Percentiles rank a stretch among this genome's conserved stretches.
phyloP scores from a whole-genome alignment of 2,797 vertebrate species.

The Nyctalus aviator region DNA sequence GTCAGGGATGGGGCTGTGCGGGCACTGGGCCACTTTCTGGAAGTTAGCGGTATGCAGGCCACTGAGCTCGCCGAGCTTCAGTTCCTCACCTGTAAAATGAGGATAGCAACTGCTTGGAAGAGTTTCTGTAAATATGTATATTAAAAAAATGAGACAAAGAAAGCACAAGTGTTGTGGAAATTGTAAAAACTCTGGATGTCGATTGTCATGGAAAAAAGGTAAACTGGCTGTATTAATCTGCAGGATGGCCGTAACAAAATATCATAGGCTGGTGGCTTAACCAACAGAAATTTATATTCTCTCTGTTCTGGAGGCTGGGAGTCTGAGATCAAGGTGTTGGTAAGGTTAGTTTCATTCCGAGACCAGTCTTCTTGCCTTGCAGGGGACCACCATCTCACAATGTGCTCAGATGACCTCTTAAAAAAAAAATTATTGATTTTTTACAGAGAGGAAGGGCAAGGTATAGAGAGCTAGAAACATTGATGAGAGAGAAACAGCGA shows the following conservation, averaged over 20 bases:
- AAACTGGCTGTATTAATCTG: not conserved
- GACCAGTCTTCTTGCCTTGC: not conserved
- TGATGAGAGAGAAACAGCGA: not conserved
- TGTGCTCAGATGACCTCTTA: not conserved
- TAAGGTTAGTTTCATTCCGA: not conserved
- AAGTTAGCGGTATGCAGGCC: not conserved
- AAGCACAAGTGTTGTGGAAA: not conserved
- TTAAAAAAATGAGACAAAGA: not conserved
- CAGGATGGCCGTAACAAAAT: not conserved
- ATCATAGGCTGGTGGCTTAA: not conserved
- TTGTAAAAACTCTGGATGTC: not conserved
- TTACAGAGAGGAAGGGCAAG: not conserved
- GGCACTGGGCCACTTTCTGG: rapidly evolving
- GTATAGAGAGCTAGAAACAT: not conserved
- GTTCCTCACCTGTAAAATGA: not conserved
- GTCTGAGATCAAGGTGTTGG: not conserved
- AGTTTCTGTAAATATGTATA: not conserved
- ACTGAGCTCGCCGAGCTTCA: not conserved
- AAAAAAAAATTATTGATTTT: not conserved
- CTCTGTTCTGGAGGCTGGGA: not conserved
- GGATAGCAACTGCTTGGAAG: not conserved
- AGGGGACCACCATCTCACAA: not conserved
- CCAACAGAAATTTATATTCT: not conserved
- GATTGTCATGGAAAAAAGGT: not conserved
- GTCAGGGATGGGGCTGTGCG: not conserved